Evolutionary conservation across 2,797 vertebrate species (phyloP).

Genomic region (Gambelia wislizenii): DNA sequence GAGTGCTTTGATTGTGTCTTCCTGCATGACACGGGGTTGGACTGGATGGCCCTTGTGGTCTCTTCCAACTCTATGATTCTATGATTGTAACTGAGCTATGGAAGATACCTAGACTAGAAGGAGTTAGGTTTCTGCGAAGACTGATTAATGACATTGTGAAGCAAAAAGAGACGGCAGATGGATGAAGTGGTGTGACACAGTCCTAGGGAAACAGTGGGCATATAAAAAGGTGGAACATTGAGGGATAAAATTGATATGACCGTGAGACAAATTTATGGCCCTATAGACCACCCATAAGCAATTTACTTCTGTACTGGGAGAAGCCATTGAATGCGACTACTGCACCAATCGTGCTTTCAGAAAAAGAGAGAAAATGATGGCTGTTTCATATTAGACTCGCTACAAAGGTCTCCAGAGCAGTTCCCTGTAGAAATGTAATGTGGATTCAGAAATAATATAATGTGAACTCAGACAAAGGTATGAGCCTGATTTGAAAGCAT

Average conservation of each 20-base stretch:
- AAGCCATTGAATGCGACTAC: not conserved
- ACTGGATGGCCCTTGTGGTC: too few relatives aligned
- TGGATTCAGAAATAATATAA: not conserved
- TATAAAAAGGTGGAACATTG: slow-evolving; percentile 1
- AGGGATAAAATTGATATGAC: not conserved
- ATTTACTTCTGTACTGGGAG: not conserved
- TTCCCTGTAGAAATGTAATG: not conserved
- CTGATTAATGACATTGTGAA: not conserved
- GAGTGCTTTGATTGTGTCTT: too few relatives aligned
- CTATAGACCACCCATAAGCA: not conserved
- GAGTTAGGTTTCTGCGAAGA: not conserved
- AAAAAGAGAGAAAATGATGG: not conserved
- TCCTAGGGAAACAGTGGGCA: not conserved
- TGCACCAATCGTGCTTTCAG: not conserved
- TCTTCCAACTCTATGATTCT: too few relatives aligned
- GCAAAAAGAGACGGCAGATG: not conserved
- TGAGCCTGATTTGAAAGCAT: not conserved
- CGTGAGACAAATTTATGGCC: not conserved
- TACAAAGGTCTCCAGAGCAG: not conserved
- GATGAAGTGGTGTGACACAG: not conserved
- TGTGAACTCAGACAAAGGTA: not conserved
- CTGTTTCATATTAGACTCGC: not conserved
- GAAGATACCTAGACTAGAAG: not conserved
- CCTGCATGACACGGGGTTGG: too few relatives aligned
- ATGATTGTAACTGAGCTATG: too few relatives aligned